Percentiles rank a stretch among this genome's conserved stretches.
Conservation (phyloP, 2,888 invertebrate species). For the Erynnis tages region DNA sequence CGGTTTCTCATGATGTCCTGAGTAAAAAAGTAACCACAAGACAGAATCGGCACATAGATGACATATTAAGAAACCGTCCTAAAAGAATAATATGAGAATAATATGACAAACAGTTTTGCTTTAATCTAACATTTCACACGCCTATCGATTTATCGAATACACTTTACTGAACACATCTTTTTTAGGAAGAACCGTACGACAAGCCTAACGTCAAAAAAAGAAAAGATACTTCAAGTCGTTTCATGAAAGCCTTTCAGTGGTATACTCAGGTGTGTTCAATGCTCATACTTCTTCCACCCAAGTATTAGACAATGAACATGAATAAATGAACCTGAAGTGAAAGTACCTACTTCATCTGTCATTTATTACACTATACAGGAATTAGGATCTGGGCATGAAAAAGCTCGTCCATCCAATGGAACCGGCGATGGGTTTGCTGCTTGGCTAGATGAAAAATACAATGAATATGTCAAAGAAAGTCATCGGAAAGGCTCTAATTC, state of each 20-base stretch:
- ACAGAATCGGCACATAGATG: too few species aligned
- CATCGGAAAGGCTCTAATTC: slow-evolving; percentile 21
- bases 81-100: too few species aligned
- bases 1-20: too few species aligned
- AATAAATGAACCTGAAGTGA: too few species aligned
- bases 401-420: slow-evolving; percentile 18
- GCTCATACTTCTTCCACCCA: background rate
- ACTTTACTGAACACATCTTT: background rate
- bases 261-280: slow-evolving; percentile 57
- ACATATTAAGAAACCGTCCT: too few species aligned
- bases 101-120: too few species aligned
- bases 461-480: slow-evolving; percentile 49
- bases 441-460: slow-evolving; percentile 69
- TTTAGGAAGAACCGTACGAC: slow-evolving; percentile 27
- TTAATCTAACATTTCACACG: too few species aligned
- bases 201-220: slow-evolving; percentile 37
- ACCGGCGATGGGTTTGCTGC: slow-evolving; percentile 47
- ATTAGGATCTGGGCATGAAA: slow-evolving; percentile 28
- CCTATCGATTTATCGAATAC: too few species aligned
- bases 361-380: slow-evolving; percentile 24
- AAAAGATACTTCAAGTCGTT: slow-evolving; percentile 54
- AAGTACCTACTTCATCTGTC: background rate
- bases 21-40: too few species aligned
- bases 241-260: slow-evolving; percentile 69
- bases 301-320: too few species aligned